Evolutionary conservation across 2,113 vertebrate genomes (phyloP).

Genomic region (Alectura lathami): DNA sequence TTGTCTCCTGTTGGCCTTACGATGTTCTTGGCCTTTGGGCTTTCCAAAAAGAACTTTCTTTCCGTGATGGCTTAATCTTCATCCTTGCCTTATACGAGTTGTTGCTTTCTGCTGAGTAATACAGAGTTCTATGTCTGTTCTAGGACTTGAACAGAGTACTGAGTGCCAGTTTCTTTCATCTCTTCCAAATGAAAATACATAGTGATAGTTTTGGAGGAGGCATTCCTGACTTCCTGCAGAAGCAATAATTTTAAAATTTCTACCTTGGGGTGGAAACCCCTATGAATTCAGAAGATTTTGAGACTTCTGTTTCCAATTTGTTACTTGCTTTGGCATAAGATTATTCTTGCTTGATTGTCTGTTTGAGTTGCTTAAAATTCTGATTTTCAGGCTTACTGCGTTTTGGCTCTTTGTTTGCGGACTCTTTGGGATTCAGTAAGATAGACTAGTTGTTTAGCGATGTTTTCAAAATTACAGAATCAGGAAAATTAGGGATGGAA

Average conservation of each 20-base stretch:
- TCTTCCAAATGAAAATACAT: background rate
- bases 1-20: slow-evolving; percentile 13
- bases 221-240: background rate
- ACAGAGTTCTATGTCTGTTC: background rate
- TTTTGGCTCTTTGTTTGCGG: background rate
- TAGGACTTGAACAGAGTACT: background rate
- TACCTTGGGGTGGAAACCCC: background rate
- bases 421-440: background rate
- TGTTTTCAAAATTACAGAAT: slow-evolving; percentile 1
- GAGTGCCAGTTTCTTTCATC: background rate
- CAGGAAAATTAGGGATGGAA: background rate
- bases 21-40: background rate
- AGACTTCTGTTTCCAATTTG: background rate
- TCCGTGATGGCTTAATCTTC: background rate
- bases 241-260: background rate
- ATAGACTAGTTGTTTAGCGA: background rate
- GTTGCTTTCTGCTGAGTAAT: background rate
- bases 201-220: background rate
- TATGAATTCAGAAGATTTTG: background rate
- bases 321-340: background rate
- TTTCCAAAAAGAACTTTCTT: background rate
- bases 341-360: background rate
- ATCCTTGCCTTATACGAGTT: slow-evolving; percentile 15
- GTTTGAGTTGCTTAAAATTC: background rate
- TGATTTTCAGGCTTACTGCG: background rate